phyloP scores from a whole-genome alignment of 2,888 invertebrate genomes.

The Acrobasis suavella region DNA sequence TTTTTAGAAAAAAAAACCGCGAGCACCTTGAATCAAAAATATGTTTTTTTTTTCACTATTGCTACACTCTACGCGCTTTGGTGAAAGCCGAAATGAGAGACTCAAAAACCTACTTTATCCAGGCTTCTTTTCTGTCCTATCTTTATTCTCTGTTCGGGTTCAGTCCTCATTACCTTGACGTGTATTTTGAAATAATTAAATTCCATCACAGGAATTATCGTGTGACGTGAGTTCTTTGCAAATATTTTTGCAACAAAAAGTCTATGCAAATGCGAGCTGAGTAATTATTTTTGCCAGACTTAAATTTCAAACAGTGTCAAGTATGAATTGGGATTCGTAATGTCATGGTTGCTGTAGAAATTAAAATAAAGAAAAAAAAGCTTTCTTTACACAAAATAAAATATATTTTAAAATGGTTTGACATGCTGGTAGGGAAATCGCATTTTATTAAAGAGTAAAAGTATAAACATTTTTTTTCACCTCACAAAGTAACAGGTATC shows the following conservation, averaged over 20 bases:
- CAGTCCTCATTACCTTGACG: constrained; percentile 13
- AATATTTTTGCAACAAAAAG: constrained; percentile 1
- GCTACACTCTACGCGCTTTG: too few species aligned
- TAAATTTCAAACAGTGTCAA: background rate
- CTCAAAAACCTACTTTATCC: too few species aligned
- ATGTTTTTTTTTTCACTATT: too few species aligned
- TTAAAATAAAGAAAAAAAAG: too few species aligned
- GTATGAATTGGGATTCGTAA: background rate
- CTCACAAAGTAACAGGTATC: background rate
- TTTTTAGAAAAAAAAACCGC: too few species aligned
- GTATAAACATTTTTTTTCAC: background rate
- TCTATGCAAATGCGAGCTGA: background rate
- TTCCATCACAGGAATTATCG: constrained; percentile 13
- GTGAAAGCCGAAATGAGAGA: too few species aligned
- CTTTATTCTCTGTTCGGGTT: background rate
- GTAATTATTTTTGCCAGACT: background rate
- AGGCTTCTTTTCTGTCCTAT: background rate
- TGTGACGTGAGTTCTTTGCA: constrained; percentile 1
- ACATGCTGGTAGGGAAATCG: too few species aligned
- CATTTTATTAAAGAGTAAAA: too few species aligned
- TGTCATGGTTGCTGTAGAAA: too few species aligned
- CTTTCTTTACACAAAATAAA: too few species aligned
- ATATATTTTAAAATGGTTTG: too few species aligned
- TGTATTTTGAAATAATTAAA: constrained; percentile 12
- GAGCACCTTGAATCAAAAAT: too few species aligned